A percentile compares a stretch with the other conserved stretches of the same genome.
Evolutionary conservation across 2,113 vertebrate genomes (phyloP).

Genomic region (Laticauda colubrina): DNA sequence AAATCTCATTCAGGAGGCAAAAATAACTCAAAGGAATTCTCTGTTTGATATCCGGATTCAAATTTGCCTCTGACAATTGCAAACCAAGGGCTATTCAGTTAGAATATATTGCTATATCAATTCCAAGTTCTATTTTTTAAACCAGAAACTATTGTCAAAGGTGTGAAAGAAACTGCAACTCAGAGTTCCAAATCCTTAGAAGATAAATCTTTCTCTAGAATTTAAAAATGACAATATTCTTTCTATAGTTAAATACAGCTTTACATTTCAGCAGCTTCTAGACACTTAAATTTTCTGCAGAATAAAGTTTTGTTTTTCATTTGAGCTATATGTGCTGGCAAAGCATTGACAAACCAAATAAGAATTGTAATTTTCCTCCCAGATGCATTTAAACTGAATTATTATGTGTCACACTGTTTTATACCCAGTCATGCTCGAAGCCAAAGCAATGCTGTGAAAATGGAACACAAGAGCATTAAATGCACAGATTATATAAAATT

Average conservation of each 20-base stretch:
- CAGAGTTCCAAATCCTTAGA: neutral
- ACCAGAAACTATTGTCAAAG: neutral
- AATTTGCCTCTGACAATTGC: neutral
- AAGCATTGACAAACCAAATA: conserved; percentile 8
- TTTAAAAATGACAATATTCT: neutral
- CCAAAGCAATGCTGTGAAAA: conserved; percentile 12
- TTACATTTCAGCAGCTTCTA: neutral
- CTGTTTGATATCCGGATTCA: neutral
- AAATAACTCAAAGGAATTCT: neutral
- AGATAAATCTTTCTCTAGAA: neutral
- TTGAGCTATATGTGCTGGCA: neutral
- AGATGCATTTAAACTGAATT: conserved; percentile 8
- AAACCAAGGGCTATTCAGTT: neutral
- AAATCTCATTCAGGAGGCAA: neutral
- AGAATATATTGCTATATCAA: neutral
- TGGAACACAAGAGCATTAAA: conserved; percentile 31
- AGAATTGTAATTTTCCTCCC: conserved; percentile 4
- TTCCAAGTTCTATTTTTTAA: neutral
- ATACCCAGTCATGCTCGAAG: conserved; percentile 13
- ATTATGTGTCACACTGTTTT: conserved; percentile 24
- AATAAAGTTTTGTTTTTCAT: neutral
- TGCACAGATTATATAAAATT: neutral
- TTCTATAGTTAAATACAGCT: neutral
- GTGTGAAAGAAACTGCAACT: neutral
- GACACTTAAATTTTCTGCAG: neutral